These are phyloP conservation scores for Agapostemon virescens DNA, from an alignment of 2,888 invertebrate species.

Conservation along the genomic window DNA sequence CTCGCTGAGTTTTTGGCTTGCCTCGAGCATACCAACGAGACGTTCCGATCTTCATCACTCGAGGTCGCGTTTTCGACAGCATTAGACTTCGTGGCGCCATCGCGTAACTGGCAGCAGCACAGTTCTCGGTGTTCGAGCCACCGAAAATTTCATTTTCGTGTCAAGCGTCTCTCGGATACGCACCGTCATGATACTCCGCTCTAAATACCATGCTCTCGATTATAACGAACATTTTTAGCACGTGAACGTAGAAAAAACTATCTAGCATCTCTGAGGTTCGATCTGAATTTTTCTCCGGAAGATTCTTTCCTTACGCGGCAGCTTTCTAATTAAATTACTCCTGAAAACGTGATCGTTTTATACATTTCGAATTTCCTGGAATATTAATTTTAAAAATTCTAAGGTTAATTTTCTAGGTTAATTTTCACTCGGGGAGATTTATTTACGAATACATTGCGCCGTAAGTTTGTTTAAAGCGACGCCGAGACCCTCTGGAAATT, in stretches of 20 bases:
- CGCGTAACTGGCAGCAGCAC: conserved; percentile 9
- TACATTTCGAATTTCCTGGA: background rate
- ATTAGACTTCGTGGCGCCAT: conserved; percentile 47
- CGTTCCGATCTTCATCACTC: conserved; percentile 24
- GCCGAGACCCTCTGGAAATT: background rate
- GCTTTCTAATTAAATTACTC: background rate
- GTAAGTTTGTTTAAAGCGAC: background rate
- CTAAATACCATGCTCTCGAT: background rate
- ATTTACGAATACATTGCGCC: background rate
- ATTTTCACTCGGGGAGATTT: background rate
- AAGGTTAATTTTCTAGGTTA: background rate
- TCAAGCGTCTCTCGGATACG: background rate
- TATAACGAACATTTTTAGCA: background rate
- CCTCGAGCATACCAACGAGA: background rate
- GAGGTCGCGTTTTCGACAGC: conserved; percentile 25
- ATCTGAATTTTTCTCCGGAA: background rate
- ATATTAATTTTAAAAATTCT: background rate
- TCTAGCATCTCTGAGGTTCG: background rate
- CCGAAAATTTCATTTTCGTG: conserved; percentile 27
- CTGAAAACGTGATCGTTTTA: background rate
- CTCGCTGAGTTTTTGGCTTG: background rate
- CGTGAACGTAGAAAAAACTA: background rate
- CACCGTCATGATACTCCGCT: background rate
- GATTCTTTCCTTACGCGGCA: background rate
- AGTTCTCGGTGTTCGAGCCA: conserved; percentile 19